These are phyloP conservation scores for Ophion ellenae DNA, from an alignment of 2,888 invertebrate genomes.

Conservation along the genomic window DNA sequence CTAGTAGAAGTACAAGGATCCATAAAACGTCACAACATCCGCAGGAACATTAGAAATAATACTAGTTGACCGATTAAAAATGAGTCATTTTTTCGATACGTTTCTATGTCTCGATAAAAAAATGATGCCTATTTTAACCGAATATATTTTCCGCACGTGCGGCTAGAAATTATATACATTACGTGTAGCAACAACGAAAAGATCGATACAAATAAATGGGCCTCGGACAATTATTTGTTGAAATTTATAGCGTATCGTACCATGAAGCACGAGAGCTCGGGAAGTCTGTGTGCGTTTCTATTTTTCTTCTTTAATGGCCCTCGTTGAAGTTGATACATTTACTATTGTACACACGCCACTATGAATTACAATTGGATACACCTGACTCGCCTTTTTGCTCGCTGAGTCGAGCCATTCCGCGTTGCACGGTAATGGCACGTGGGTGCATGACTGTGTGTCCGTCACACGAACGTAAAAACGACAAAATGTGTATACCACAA, in stretches of 20 bases:
- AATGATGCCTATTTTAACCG: not conserved
- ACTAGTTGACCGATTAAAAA: not conserved
- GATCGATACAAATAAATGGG: conserved; percentile 3
- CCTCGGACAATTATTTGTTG: not conserved
- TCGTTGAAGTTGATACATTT: conserved; percentile 48
- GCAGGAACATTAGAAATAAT: not conserved
- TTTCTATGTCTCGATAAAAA: not conserved
- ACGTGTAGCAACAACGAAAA: not conserved
- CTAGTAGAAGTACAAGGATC: too few relatives aligned
- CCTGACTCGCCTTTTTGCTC: conserved; percentile 36
- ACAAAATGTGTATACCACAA: conserved; percentile 1
- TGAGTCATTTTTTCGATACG: not conserved
- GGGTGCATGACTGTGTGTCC: not conserved
- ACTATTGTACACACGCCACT: conserved; percentile 24
- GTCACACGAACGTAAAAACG: not conserved
- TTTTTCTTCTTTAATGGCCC: conserved; percentile 11
- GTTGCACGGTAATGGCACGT: conserved; percentile 26
- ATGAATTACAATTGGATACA: conserved; percentile 54
- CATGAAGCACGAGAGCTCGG: conserved; percentile 1
- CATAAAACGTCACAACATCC: too few relatives aligned
- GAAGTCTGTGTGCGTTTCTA: not conserved
- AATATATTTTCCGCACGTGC: not conserved
- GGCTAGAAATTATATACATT: not conserved
- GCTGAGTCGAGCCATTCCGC: conserved; percentile 23
- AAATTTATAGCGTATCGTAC: conserved; percentile 22